Percentiles rank a stretch among this genome's conserved stretches.
Conservation (phyloP, 2,797 vertebrate genomes). For the Euthynnus affinis region DNA sequence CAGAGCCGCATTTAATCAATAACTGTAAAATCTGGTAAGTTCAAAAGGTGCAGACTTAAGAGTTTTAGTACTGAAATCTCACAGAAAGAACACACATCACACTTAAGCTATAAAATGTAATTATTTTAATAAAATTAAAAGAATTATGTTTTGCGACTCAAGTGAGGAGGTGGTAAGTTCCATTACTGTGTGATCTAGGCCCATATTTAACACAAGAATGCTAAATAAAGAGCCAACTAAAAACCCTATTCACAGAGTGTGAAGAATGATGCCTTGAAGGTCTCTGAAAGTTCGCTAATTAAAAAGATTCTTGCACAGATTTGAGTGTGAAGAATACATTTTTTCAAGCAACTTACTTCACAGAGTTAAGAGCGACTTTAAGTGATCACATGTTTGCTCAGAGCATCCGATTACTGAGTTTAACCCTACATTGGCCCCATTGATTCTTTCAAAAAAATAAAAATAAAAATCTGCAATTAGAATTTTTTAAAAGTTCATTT, state of each 20-base stretch:
- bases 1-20: not conserved
- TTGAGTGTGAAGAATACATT: too few relatives aligned
- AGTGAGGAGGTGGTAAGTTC: not conserved
- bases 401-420: not conserved
- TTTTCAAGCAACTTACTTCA: not conserved
- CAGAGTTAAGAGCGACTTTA: not conserved
- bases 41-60: not conserved
- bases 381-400: not conserved
- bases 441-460: too few relatives aligned
- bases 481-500: not conserved
- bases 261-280: too few relatives aligned
- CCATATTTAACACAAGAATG: not conserved
- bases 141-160: not conserved
- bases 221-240: not conserved
- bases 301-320: too few relatives aligned
- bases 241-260: not conserved
- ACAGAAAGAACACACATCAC: not conserved
- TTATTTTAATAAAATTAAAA: too few relatives aligned
- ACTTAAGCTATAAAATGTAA: not conserved
- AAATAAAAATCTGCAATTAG: not conserved
- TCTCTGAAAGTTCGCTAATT: too few relatives aligned
- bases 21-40: not conserved
- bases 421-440: not conserved
- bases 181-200: not conserved
- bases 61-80: not conserved